Percentiles rank a stretch among this genome's conserved stretches.
Conservation (phyloP, 2,888 invertebrate genomes). For the Tetrapedia diversipes region DNA sequence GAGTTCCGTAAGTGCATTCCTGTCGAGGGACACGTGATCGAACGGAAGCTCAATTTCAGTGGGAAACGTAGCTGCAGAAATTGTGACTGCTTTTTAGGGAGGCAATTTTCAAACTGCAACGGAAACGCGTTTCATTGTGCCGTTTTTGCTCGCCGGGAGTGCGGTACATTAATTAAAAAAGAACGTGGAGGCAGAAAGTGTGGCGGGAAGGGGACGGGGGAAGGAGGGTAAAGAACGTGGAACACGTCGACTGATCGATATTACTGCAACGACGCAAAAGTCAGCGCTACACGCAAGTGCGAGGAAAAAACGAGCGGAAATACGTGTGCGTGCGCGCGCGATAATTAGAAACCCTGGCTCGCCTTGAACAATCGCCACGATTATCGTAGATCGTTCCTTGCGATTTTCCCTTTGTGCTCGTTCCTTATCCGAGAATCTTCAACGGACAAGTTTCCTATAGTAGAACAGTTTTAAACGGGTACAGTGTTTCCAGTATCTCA, state of each 20-base stretch:
- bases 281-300: conserved; percentile 28
- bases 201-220: too few species aligned
- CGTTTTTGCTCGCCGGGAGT: conserved; percentile 4
- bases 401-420: not conserved
- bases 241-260: conserved; percentile 38
- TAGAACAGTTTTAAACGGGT: not conserved
- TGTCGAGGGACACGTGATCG: not conserved
- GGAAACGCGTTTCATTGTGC: not conserved
- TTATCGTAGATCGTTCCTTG: not conserved
- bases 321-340: not conserved
- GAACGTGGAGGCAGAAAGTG: too few species aligned
- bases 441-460: too few species aligned
- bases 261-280: conserved; percentile 40
- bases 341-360: conserved; percentile 24
- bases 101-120: conserved; percentile 18
- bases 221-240: not conserved
- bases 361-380: conserved; percentile 2
- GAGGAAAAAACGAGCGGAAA: conserved; percentile 12
- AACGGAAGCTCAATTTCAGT: not conserved
- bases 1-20: not conserved
- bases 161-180: conserved; percentile 43
- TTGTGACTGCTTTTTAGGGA: not conserved
- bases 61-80: not conserved
- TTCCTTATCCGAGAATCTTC: not conserved
- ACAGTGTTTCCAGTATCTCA: too few species aligned